Evolutionary conservation across 2,888 invertebrate genomes (phyloP).

Genomic region (Caenorhabditis imperialis): DNA sequence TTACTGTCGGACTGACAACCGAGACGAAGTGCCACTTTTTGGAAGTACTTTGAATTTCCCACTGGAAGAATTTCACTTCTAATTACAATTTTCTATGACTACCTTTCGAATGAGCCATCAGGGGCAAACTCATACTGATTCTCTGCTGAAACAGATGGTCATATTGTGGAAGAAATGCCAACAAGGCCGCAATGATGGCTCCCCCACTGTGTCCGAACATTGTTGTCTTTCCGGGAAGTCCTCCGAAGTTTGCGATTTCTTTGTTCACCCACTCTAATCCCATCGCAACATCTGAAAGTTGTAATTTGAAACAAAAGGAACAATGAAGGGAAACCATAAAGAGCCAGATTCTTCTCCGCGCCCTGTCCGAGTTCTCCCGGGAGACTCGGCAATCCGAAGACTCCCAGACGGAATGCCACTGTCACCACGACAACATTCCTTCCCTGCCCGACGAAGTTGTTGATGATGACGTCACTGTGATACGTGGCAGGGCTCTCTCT

Average conservation of each 20-base stretch:
- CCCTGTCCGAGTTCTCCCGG: constrained; percentile 18
- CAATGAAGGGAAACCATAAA: constrained; percentile 3
- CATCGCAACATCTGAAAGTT: constrained; percentile 13
- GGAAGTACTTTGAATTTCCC: constrained; percentile 20
- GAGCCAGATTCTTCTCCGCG: constrained; percentile 24
- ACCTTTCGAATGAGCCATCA: constrained; percentile 13
- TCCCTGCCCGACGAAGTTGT: constrained; percentile 50
- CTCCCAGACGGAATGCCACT: constrained; percentile 38
- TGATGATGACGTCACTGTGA: constrained; percentile 35
- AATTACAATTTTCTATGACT: too few relatives aligned
- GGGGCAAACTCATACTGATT: constrained; percentile 26
- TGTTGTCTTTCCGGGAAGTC: constrained; percentile 1
- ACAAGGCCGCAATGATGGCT: neutral
- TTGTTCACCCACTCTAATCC: constrained; percentile 18
- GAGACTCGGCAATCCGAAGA: constrained; percentile 42
- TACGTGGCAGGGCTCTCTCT: constrained; percentile 46
- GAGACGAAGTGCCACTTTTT: neutral
- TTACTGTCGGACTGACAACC: neutral
- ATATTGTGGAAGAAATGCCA: constrained; percentile 1
- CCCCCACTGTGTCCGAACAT: constrained; percentile 28
- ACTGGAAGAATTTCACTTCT: constrained; percentile 5
- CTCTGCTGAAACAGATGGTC: constrained; percentile 9
- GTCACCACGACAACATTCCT: constrained; percentile 47
- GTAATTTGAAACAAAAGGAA: too few relatives aligned
- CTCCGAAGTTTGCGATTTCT: constrained; percentile 28